These are phyloP conservation scores for Heloderma charlesbogerti DNA, from an alignment of 2,113 vertebrate species.

Conservation along the genomic window DNA sequence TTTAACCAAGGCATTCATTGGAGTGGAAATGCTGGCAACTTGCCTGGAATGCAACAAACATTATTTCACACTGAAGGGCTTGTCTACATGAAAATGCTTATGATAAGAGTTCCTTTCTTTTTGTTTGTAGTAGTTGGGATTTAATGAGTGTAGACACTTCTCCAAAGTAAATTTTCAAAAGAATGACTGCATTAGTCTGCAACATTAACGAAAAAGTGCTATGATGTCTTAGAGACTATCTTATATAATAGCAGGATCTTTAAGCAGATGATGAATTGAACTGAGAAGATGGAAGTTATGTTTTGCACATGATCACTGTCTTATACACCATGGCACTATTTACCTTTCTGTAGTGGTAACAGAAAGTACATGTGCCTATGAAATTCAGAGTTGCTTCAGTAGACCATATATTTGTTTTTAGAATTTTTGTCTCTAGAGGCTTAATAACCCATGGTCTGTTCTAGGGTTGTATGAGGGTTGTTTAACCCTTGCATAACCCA, in stretches of 20 bases:
- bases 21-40: slow-evolving; percentile 9
- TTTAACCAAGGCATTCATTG: not conserved
- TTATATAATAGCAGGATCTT: not conserved
- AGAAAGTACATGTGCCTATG: not conserved
- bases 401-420: not conserved
- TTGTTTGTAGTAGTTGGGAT: not conserved
- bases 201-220: not conserved
- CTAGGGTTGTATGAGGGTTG: no score
- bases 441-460: no score
- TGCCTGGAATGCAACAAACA: slow-evolving; percentile 4
- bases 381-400: not conserved
- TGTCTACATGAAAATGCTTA: not conserved
- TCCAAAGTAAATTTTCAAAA: not conserved
- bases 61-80: not conserved
- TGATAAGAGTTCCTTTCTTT: not conserved
- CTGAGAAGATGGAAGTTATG: not conserved
- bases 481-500: no score
- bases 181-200: not conserved
- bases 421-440: not conserved
- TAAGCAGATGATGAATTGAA: not conserved
- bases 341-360: not conserved
- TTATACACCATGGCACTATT: not conserved
- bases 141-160: not conserved
- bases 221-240: not conserved
- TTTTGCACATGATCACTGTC: not conserved